phyloP scores from a whole-genome alignment of 2,113 vertebrate species.

The Rattus rattus region DNA sequence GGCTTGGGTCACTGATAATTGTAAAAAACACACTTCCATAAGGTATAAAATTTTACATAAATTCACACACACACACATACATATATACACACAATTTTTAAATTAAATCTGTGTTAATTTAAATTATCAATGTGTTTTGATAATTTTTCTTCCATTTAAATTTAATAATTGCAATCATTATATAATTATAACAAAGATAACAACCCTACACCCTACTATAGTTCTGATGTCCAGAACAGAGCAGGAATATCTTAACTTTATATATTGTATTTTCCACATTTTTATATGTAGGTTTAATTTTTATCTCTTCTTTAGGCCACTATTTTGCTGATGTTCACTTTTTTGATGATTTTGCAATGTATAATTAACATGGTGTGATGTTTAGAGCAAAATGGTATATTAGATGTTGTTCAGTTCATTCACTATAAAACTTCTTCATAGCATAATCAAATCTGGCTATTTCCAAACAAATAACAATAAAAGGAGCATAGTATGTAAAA shows the following conservation, averaged over 20 bases:
- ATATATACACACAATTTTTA: neutral
- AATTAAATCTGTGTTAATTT: neutral
- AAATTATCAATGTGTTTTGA: neutral
- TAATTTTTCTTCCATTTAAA: neutral
- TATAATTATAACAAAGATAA: neutral
- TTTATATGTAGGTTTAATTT: neutral
- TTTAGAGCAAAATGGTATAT: neutral
- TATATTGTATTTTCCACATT: neutral
- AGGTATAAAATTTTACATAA: neutral
- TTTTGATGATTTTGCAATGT: neutral
- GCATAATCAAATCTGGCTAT: neutral
- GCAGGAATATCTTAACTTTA: neutral
- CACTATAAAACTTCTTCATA: neutral
- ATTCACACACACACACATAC: neutral
- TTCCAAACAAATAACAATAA: neutral
- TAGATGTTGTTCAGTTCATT: neutral
- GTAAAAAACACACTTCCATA: neutral
- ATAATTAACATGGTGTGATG: neutral
- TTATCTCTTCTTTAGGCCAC: neutral
- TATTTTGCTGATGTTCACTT: rapidly evolving
- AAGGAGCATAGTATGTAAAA: neutral
- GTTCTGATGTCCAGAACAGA: neutral
- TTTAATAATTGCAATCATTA: neutral
- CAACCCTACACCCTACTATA: neutral
- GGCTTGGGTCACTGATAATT: neutral